Evolutionary conservation across 2,797 vertebrate genomes (phyloP).

Genomic region (Aphelocoma californica): DNA sequence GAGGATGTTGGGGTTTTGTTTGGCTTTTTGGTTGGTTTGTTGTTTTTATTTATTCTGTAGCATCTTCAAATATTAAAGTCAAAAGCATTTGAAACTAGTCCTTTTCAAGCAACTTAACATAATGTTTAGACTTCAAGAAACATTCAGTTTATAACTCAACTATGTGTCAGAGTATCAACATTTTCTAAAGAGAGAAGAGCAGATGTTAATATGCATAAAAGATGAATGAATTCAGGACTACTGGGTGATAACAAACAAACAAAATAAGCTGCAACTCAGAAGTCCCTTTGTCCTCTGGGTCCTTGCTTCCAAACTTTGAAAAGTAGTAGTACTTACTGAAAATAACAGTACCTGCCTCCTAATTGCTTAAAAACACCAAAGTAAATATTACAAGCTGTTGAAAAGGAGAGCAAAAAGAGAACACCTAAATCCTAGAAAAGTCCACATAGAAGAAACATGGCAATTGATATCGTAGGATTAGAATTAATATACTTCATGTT

Average conservation of each 20-base stretch:
- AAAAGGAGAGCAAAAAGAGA: not conserved
- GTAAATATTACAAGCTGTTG: not conserved
- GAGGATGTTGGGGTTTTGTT: not conserved
- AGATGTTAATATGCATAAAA: slow-evolving; percentile 38
- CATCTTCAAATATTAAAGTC: slow-evolving; percentile 15
- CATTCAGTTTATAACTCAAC: not conserved
- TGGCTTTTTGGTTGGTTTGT: not conserved
- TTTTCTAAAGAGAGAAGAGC: slow-evolving; percentile 17
- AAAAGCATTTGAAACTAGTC: not conserved
- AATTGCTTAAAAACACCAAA: not conserved
- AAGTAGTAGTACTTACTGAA: not conserved
- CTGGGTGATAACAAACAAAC: not conserved
- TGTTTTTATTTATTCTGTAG: not conserved
- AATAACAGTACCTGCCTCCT: not conserved
- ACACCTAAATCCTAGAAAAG: not conserved
- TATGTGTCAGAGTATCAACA: not conserved
- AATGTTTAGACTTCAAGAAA: slow-evolving; percentile 9
- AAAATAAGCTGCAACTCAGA: not conserved
- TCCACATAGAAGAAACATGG: not conserved
- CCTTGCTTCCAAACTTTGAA: not conserved
- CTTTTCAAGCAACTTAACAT: not conserved
- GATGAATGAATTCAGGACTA: not conserved
- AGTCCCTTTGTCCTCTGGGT: not conserved
- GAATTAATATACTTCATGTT: not conserved
- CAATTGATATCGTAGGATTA: rapidly evolving